Evolutionary conservation across 2,797 vertebrate species (phyloP), one percentile per base, ranked within the genome.

Genomic region (Enteromius argenteus): DNA sequence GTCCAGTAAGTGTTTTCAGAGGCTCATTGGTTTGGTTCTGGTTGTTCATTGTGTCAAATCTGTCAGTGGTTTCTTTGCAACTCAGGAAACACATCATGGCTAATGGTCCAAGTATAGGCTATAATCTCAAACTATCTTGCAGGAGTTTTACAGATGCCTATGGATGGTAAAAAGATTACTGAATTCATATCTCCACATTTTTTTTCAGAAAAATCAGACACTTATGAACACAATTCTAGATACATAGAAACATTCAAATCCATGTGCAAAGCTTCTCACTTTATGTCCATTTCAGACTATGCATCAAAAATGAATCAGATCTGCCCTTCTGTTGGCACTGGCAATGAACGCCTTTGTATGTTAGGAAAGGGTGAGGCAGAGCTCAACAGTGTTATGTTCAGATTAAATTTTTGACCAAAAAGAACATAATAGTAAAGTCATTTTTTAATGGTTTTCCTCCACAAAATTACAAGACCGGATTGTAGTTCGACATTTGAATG

Each of bases 311-410:
- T 91, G 69, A 58, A 86, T 79, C 85, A 49, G 42, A 87, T 53
- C 79, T 74, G 86, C 77, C 86, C 53, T 17, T 79, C 15, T 74
- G 60, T 68, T 53, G 9, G 19, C 56, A 17, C 90, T 85, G 89
- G 84, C 88, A 86, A 90, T 93, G 92, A 94, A 94, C 91, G 91
- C 94, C 88, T 91, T 89, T 90, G 90, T 92, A 91, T 86, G 90
- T 94, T 92, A 86, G 80, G 80, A 91, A 90, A 89, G 49, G 87
- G 87, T 90, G 32, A 39, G 79, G 87, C 91, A 88, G 90, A 88
- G 89, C 81, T 90, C 86, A 74, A 69, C 46, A 53, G 66, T 84
- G 23, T 84, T 86, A n/a, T 62, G 30, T 85, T 82, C 72, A 73
- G 13, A 67, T 82, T 30, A 0, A 0, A 30, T 68, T 21, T 62